These are phyloP conservation scores for Gymnarchus niloticus DNA, from an alignment of 2,113 vertebrate species.

Conservation along the genomic window DNA sequence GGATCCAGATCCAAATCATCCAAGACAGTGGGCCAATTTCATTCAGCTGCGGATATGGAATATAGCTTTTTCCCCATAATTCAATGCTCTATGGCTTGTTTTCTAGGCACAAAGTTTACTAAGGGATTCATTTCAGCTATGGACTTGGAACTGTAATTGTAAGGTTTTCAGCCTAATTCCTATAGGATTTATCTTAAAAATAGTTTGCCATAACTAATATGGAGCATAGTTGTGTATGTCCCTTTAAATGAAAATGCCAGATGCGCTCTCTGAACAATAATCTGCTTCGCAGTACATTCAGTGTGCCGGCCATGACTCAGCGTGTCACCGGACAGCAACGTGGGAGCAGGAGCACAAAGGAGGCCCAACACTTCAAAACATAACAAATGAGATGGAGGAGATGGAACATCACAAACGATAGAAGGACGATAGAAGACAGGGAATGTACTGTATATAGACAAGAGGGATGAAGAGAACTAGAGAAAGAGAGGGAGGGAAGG, in stretches of 20 bases:
- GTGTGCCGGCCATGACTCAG: not conserved
- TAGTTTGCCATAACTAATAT: not conserved
- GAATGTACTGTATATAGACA: not conserved
- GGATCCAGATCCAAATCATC: not conserved
- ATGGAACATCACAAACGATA: not conserved
- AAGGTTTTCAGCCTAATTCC: not conserved
- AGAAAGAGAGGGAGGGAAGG: not conserved
- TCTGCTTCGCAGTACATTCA: not conserved
- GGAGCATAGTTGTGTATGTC: not conserved
- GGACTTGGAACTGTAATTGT: too few species aligned
- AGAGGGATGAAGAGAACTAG: not conserved
- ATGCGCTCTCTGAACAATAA: not conserved
- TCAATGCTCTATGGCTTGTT: not conserved
- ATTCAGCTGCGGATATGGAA: constrained; percentile 3
- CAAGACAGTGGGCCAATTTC: not conserved
- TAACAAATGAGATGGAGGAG: too few species aligned
- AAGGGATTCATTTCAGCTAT: not conserved
- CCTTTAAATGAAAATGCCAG: not conserved
- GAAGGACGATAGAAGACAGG: not conserved
- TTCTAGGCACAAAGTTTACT: not conserved
- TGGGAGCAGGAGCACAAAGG: not conserved
- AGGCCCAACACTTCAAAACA: too few species aligned
- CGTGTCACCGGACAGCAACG: not conserved
- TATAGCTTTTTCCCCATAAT: constrained; percentile 21
- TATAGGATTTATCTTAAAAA: not conserved